Percentiles rank a stretch among this genome's conserved stretches.
Evolutionary conservation across 1,140 invertebrate species (phyloP).

Genomic region (Caerostris extrusa): DNA sequence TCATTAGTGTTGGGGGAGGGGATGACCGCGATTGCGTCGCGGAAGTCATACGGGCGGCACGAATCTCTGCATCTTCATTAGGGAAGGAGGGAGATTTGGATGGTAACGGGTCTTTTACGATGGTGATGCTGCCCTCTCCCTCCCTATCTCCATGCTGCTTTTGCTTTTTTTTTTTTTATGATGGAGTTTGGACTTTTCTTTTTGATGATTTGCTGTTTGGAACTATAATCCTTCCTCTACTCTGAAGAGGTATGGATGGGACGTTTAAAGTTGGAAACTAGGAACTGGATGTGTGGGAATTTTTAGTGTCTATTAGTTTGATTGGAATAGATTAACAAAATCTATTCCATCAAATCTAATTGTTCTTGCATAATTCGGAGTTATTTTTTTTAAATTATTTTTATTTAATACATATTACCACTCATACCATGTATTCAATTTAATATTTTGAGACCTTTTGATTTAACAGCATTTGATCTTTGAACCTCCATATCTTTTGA

Average conservation of each 20-base stretch:
- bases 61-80: conserved; percentile 51
- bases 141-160: not conserved
- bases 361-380: no score
- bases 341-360: no score
- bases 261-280: not conserved
- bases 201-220: not conserved
- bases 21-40: conserved; percentile 46
- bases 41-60: conserved; percentile 16
- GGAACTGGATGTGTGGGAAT: not conserved
- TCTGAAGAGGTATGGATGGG: not conserved
- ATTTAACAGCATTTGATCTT: no score
- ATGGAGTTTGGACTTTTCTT: no score
- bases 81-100: conserved; percentile 6
- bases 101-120: conserved; percentile 31
- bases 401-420: no score
- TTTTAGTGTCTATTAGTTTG: not conserved
- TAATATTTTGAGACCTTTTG: no score
- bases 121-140: not conserved
- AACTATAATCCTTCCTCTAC: not conserved
- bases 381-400: no score
- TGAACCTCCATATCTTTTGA: no score
- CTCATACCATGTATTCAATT: no score
- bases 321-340: not conserved
- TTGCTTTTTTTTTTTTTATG: not conserved
- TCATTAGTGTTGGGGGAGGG: not conserved